Evolutionary conservation across 2,797 vertebrate genomes (phyloP).

Genomic region (Loris lydekkerianus): DNA sequence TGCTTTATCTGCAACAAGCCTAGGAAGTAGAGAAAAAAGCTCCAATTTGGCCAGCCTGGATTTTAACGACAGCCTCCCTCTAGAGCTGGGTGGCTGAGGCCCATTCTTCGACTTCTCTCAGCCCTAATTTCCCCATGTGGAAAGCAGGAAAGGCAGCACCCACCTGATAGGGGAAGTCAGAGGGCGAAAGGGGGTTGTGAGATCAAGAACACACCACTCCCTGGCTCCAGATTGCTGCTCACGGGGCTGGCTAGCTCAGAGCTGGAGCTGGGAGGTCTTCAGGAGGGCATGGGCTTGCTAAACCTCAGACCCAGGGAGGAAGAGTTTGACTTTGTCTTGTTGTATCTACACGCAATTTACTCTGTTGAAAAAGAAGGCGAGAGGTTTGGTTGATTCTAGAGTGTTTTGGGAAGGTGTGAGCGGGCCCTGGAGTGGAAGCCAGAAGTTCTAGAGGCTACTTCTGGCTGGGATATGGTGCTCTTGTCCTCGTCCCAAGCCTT

Average conservation of each 20-base stretch:
- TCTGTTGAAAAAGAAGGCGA: background rate
- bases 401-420: background rate
- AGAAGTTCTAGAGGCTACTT: background rate
- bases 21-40: background rate
- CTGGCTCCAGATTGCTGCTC: background rate
- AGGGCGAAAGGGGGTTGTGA: background rate
- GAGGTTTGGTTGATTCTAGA: background rate
- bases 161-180: background rate
- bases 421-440: background rate
- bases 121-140: slow-evolving; percentile 24
- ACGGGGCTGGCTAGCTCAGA: background rate
- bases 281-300: background rate
- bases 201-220: background rate
- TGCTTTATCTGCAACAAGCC: background rate
- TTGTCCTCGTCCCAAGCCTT: background rate
- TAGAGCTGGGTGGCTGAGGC: background rate
- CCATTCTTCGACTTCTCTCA: background rate
- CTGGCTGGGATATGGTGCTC: rapidly evolving
- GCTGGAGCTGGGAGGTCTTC: background rate
- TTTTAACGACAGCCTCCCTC: background rate
- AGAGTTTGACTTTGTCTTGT: background rate
- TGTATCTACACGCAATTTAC: background rate
- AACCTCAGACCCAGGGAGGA: background rate
- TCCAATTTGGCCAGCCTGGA: background rate
- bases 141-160: background rate